These are phyloP conservation scores for Sebastes paucispinis DNA, from an alignment of 2,797 vertebrate species.

Conservation along the genomic window DNA sequence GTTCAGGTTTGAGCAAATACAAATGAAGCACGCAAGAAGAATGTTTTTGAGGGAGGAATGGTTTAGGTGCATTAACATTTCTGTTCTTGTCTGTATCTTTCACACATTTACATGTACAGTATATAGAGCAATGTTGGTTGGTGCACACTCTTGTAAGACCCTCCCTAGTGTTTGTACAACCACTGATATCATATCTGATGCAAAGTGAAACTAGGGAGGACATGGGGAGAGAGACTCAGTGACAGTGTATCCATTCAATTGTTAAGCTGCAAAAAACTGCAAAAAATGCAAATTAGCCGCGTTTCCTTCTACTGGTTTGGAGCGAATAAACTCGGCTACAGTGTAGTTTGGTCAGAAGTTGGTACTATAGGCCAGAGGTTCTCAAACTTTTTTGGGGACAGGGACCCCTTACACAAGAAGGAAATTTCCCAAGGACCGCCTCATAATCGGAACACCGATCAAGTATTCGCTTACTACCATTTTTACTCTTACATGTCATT, in stretches of 20 bases:
- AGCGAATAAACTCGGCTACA: too few relatives aligned
- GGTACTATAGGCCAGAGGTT: too few relatives aligned
- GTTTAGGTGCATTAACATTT: constrained; percentile 55
- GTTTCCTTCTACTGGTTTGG: too few relatives aligned
- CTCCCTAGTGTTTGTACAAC: constrained; percentile 19
- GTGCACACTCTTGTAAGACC: neutral
- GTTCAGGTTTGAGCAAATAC: neutral
- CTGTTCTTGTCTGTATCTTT: neutral
- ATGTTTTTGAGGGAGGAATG: constrained; percentile 14
- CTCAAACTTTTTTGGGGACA: too few relatives aligned
- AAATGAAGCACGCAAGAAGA: neutral
- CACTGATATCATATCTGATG: constrained; percentile 16
- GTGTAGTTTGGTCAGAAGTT: too few relatives aligned
- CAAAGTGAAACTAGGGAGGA: neutral
- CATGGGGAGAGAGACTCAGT: neutral
- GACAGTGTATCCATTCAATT: neutral
- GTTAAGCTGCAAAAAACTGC: too few relatives aligned
- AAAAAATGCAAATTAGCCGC: too few relatives aligned
- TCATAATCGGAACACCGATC: too few relatives aligned
- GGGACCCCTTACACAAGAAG: too few relatives aligned
- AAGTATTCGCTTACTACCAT: too few relatives aligned
- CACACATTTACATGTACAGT: constrained; percentile 56
- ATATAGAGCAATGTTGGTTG: constrained; percentile 47
- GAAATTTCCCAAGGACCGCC: too few relatives aligned
- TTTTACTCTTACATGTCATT: too few relatives aligned